Evolutionary conservation across 2,797 vertebrate species (phyloP).

Genomic region (Helicolenus hilgendorfi): DNA sequence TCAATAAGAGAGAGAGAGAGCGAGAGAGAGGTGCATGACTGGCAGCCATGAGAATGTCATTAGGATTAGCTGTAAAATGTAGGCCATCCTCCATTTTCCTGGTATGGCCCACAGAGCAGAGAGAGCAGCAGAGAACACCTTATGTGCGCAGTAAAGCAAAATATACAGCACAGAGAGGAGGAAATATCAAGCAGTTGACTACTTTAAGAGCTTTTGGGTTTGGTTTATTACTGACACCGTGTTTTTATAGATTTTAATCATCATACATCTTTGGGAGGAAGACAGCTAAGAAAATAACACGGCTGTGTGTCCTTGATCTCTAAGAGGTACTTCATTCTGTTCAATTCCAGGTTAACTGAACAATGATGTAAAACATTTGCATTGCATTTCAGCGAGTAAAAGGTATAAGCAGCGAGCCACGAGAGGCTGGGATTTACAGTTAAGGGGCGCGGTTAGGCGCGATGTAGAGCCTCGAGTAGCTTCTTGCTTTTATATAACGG

Average conservation of each 20-base stretch:
- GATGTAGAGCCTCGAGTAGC: neutral
- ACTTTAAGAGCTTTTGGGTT: conserved; percentile 44
- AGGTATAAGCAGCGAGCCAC: neutral
- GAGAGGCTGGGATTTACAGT: neutral
- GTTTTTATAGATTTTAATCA: conserved; percentile 73
- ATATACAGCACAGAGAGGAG: conserved; percentile 41
- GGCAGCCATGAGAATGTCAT: conserved; percentile 79
- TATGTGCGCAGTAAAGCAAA: conserved; percentile 56
- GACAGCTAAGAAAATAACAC: conserved; percentile 35
- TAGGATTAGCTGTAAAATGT: conserved; percentile 80
- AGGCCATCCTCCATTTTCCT: conserved; percentile 68
- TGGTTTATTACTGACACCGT: conserved; percentile 54
- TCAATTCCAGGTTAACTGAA: conserved; percentile 17
- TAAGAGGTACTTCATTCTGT: conserved; percentile 4
- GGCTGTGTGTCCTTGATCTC: conserved; percentile 28
- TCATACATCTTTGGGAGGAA: conserved; percentile 54
- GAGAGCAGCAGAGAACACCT: conserved; percentile 30
- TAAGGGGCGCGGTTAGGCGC: neutral
- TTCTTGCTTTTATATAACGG: neutral
- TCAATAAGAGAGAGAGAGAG: conserved; percentile 10
- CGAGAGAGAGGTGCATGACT: conserved; percentile 55
- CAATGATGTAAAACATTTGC: conserved; percentile 7
- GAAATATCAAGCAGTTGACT: conserved; percentile 28
- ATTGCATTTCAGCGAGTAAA: neutral
- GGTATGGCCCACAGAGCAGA: conserved; percentile 45